Evolutionary conservation across 2,797 vertebrate species (phyloP).

Genomic region (Tangara arthus): DNA sequence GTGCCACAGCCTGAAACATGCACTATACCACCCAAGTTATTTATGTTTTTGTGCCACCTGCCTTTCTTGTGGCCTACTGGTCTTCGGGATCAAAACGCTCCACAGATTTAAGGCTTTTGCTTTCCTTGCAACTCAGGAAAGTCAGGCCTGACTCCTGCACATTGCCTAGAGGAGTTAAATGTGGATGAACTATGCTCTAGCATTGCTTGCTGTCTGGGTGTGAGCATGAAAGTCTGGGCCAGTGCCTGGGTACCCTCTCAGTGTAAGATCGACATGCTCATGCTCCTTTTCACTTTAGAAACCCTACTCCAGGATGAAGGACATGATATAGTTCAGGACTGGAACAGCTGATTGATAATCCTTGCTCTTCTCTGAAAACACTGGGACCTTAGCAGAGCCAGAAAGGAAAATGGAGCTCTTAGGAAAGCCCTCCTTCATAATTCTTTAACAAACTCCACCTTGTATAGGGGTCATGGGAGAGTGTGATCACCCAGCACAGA

Average conservation of each 20-base stretch:
- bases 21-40: background rate
- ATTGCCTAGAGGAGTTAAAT: background rate
- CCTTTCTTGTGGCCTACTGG: background rate
- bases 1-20: background rate
- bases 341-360: background rate
- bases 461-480: background rate
- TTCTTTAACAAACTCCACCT: background rate
- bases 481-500: background rate
- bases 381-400: background rate
- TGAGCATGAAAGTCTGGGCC: background rate
- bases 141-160: background rate
- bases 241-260: background rate
- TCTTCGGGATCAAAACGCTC: background rate
- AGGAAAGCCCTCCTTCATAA: background rate
- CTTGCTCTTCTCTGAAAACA: background rate
- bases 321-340: background rate
- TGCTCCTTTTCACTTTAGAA: background rate
- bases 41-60: background rate
- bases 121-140: background rate
- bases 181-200: background rate
- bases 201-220: background rate
- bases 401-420: background rate
- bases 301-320: background rate
- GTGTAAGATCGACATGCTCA: background rate
- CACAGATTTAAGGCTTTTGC: background rate